Base-by-base conservation (phyloP, 1,140 invertebrate species). In the Lanistes nyassanus region DNA sequence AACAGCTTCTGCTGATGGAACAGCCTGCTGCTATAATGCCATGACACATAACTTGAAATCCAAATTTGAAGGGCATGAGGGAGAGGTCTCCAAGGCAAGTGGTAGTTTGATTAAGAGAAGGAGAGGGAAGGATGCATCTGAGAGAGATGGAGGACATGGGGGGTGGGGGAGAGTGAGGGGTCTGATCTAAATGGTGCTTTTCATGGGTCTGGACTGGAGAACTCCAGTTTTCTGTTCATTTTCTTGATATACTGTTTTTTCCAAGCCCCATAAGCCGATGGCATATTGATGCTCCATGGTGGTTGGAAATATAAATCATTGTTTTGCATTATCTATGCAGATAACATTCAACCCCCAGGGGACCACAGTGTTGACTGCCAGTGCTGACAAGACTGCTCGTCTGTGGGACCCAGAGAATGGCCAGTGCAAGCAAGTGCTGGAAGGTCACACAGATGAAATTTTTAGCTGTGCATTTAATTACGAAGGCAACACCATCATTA, bases 381-480 rank as follows among this genome's bases (percentile, higher is more conserved):
- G 94, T 51, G 91, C 92, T 13, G 94, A 95, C 83, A 91, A 91
- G 74, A 94, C 93, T 11, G 93, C 94, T 0, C 89, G 93, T n/a
- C 81, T 95, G 7, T 95, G 94, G 94, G 92, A 94, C 73, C 87
- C 92, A 0, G 91, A 92, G 55, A 92, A 91, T 1, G 94, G 94
- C 0, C 89, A 91, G 53, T 94, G 94, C 81, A 90, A 92, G 76
- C 89, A 90, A 88, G 91, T 93, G 16, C 88, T 95, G 0, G 90
- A 92, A 6, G 94, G 93, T 0, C 94, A 95, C 81, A 92, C 92
- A 37, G 93, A 94, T 29, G 94, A 95, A 83, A 94, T 95, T 37
- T 95, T 95, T 84, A 94, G 93, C 4, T 94, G 94, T 81, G 93
- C 93, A 2, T 95, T 93, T 85, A 94, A 93, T 26, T 95, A 95